A percentile compares a stretch with the other conserved stretches of the same genome.
Conservation (phyloP, 2,888 invertebrate genomes). For the Chesias legatella region DNA sequence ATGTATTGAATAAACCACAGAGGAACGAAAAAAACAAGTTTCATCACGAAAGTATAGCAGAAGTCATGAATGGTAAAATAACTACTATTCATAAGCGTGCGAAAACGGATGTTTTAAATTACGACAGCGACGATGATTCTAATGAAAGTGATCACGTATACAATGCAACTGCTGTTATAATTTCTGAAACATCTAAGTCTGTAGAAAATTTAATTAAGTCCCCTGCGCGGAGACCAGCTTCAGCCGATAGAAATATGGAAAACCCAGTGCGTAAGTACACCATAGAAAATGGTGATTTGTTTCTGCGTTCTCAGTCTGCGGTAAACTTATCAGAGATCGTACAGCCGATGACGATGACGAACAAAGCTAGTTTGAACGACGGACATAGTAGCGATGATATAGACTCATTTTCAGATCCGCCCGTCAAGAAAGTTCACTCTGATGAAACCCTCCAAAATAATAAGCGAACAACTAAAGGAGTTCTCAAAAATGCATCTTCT, state of each 20-base stretch:
- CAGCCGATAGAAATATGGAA: constrained; percentile 43
- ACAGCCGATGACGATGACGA: neutral
- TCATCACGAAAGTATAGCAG: constrained; percentile 6
- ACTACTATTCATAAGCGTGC: constrained; percentile 3
- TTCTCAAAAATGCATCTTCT: constrained; percentile 80
- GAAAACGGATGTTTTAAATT: constrained; percentile 18
- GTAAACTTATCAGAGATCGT: constrained; percentile 36
- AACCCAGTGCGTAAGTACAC: constrained; percentile 38
- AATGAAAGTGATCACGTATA: constrained; percentile 43
- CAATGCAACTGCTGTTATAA: constrained; percentile 27
- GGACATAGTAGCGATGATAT: constrained; percentile 47
- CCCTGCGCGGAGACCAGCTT: constrained; percentile 57
- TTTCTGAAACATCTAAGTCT: constrained; percentile 46
- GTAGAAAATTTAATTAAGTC: constrained; percentile 61
- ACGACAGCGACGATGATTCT: constrained; percentile 40
- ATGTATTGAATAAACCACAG: constrained; percentile 1
- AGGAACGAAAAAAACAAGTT: constrained; percentile 13
- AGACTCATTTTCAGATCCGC: constrained; percentile 44
- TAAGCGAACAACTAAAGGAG: constrained; percentile 77
- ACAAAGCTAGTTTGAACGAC: constrained; percentile 15
- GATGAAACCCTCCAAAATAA: constrained; percentile 44
- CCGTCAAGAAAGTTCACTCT: constrained; percentile 43
- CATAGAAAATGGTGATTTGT: constrained; percentile 34
- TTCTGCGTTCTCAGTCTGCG: constrained; percentile 48
- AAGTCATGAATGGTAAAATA: constrained; percentile 7